Evolutionary conservation across 2,888 invertebrate genomes (phyloP).

Genomic region (Watsonalla cultraria): DNA sequence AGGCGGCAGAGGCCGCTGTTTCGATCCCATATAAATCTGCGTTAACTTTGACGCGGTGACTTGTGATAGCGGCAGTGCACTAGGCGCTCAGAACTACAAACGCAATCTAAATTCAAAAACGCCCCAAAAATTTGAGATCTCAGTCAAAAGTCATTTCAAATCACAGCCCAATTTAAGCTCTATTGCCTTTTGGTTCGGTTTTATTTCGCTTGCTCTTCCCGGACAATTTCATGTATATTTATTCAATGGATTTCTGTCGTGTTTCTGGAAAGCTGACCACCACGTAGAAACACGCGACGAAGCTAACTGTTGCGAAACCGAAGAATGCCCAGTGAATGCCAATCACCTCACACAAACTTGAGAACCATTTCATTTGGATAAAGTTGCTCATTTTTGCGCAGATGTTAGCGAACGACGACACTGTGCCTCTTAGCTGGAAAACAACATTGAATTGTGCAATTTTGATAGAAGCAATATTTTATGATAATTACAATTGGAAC

Average conservation of each 20-base stretch:
- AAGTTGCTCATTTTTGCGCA: slow-evolving; percentile 69
- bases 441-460: slow-evolving; percentile 2
- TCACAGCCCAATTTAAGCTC: not conserved
- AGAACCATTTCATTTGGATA: slow-evolving; percentile 70
- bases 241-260: slow-evolving; percentile 55
- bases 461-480: no score
- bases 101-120: no score
- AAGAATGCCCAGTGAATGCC: slow-evolving; percentile 69
- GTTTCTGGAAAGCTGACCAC: slow-evolving; percentile 62
- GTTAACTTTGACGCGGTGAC: no score
- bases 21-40: no score
- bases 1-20: no score
- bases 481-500: no score
- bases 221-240: slow-evolving; percentile 58
- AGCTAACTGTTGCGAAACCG: slow-evolving; percentile 58
- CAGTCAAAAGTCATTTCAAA: no score
- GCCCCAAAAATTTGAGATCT: no score
- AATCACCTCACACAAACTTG: slow-evolving; percentile 48
- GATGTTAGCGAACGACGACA: slow-evolving; percentile 65
- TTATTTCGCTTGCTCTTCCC: slow-evolving; percentile 34
- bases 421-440: slow-evolving; percentile 65
- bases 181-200: slow-evolving; percentile 19
- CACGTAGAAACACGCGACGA: slow-evolving; percentile 54
- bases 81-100: no score
- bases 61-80: no score